Conservation (phyloP, 2,113 vertebrate species). For the Myanophis thanlyinensis region DNA sequence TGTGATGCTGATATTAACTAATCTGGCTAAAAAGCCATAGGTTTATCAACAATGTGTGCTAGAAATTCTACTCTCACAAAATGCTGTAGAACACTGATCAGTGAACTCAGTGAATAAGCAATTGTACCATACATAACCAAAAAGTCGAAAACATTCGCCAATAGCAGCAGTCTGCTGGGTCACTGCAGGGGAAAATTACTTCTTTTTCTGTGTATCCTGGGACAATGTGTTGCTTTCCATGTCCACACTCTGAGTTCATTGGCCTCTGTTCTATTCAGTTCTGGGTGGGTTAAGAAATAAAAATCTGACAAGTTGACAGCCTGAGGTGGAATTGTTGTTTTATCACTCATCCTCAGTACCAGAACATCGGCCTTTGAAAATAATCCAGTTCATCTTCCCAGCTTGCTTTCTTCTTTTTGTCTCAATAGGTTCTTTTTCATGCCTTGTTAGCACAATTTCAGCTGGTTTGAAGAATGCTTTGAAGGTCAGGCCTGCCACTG, state of each 20-base stretch:
- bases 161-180: neutral
- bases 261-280: neutral
- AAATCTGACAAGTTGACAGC: neutral
- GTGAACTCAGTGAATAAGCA: neutral
- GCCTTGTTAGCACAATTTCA: neutral
- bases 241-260: neutral
- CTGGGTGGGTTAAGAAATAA: neutral
- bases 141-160: neutral
- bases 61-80: neutral
- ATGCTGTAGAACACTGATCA: neutral
- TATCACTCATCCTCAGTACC: neutral
- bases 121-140: neutral
- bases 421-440: neutral
- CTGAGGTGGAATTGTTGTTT: neutral
- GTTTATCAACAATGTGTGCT: neutral
- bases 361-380: rapidly evolving
- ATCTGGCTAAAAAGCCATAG: neutral
- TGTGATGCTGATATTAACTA: neutral
- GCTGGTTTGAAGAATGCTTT: neutral
- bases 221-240: neutral
- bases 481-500: slow-evolving; percentile 11
- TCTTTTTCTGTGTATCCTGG: neutral
- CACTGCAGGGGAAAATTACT: neutral
- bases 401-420: neutral
- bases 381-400: neutral